Percentiles rank a stretch among this genome's conserved stretches.
Evolutionary conservation across 2,888 invertebrate genomes (phyloP).

Genomic region (Steinernema hermaphroditum): DNA sequence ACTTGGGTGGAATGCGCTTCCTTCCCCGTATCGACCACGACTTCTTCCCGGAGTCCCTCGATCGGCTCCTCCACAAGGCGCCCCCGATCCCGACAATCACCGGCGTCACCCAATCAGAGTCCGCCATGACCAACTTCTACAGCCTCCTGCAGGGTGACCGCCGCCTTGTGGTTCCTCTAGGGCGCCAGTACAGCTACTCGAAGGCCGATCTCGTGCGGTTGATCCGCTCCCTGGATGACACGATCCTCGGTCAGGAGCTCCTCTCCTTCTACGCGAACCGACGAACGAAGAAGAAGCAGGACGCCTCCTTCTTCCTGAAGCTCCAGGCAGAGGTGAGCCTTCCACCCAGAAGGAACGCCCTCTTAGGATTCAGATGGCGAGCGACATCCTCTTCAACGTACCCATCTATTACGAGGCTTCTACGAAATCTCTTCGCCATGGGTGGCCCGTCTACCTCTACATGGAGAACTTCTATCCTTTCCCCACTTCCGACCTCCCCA

Average conservation of each 20-base stretch:
- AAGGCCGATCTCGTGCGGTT: neutral
- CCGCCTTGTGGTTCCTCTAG: neutral
- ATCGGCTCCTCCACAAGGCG: neutral
- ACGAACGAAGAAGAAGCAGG: neutral
- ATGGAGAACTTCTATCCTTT: neutral
- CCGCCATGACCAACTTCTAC: neutral
- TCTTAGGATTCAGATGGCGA: neutral
- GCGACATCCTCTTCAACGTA: conserved; percentile 23
- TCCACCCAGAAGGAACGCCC: neutral
- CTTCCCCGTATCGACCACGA: conserved; percentile 5
- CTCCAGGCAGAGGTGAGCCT: conserved; percentile 15
- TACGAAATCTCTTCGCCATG: neutral
- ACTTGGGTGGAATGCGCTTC: neutral
- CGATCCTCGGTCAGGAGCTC: neutral
- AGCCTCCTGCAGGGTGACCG: neutral
- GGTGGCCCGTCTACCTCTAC: conserved; percentile 15
- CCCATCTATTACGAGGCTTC: conserved; percentile 13
- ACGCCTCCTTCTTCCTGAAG: neutral
- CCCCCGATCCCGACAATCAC: neutral
- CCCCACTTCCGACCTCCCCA: neutral
- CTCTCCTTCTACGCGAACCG: neutral
- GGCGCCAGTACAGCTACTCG: neutral
- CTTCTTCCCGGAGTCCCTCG: conserved; percentile 14
- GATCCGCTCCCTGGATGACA: neutral
- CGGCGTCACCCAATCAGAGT: neutral